These are phyloP conservation scores for Ictalurus furcatus DNA, from an alignment of 2,113 vertebrate species.

Conservation along the genomic window DNA sequence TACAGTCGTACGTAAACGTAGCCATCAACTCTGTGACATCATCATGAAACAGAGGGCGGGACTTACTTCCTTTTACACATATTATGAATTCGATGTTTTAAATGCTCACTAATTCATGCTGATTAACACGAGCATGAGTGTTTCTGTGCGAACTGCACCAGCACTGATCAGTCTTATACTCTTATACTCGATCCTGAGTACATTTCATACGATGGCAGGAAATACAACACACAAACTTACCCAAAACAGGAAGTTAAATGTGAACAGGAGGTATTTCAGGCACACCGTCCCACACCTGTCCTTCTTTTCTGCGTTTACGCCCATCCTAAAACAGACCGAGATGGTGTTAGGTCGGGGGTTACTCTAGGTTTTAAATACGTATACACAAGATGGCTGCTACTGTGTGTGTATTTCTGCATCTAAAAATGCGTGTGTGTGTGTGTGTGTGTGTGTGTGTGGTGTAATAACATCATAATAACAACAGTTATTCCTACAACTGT, in stretches of 20 bases:
- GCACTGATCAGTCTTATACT: not conserved
- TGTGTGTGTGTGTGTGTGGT: not conserved
- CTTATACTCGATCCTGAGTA: not conserved
- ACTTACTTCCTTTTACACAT: not conserved
- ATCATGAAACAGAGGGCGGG: not conserved
- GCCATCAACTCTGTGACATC: not conserved
- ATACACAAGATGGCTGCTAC: not conserved
- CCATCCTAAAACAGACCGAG: constrained; percentile 67
- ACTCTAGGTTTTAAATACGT: not conserved
- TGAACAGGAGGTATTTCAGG: constrained; percentile 94
- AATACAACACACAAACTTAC: constrained; percentile 68
- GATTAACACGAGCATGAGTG: not conserved
- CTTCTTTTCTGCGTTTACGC: constrained; percentile 81
- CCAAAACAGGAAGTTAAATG: constrained; percentile 99
- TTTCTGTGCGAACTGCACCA: not conserved
- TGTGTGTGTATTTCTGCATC: not conserved
- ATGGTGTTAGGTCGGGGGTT: not conserved
- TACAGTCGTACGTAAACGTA: not conserved
- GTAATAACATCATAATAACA: not conserved
- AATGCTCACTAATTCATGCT: not conserved
- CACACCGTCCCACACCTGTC: constrained; percentile 90
- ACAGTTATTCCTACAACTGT: not conserved
- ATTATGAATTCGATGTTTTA: not conserved
- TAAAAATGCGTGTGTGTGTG: not conserved
- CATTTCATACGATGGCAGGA: not conserved